These are phyloP conservation scores for Setipinna tenuifilis DNA, from an alignment of 2,797 vertebrate species.

Conservation along the genomic window DNA sequence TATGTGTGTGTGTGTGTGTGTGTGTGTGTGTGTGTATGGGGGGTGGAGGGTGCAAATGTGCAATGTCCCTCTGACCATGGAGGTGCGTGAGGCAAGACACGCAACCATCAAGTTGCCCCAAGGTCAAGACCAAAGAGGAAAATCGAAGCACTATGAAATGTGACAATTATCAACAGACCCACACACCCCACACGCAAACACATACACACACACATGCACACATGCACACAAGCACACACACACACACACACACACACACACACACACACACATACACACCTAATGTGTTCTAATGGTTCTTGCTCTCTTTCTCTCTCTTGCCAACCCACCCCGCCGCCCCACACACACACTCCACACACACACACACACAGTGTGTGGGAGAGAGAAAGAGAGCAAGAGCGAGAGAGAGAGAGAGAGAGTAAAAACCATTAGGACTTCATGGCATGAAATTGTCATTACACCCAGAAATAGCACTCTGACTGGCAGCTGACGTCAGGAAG, in stretches of 20 bases:
- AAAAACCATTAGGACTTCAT: background rate
- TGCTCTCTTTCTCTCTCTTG: no score
- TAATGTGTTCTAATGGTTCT: no score
- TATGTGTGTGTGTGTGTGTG: no score
- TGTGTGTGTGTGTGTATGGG: no score
- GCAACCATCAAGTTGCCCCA: background rate
- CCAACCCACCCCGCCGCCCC: background rate
- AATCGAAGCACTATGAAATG: background rate
- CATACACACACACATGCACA: background rate
- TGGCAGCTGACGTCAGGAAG: background rate
- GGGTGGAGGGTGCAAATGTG: background rate
- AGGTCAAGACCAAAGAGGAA: background rate
- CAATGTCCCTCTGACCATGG: background rate
- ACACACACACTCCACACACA: constrained; percentile 20
- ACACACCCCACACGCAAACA: background rate
- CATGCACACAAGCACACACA: background rate
- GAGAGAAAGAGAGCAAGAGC: no score
- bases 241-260: constrained; percentile 25
- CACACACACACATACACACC: constrained; percentile 16
- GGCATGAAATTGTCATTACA: background rate
- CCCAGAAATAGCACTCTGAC: background rate
- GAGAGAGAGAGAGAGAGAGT: no score
- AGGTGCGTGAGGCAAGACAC: background rate
- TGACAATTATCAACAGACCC: background rate
- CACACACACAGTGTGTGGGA: no score